Conservation (phyloP, 2,797 vertebrate species). For the Buphagus erythrorhynchus region DNA sequence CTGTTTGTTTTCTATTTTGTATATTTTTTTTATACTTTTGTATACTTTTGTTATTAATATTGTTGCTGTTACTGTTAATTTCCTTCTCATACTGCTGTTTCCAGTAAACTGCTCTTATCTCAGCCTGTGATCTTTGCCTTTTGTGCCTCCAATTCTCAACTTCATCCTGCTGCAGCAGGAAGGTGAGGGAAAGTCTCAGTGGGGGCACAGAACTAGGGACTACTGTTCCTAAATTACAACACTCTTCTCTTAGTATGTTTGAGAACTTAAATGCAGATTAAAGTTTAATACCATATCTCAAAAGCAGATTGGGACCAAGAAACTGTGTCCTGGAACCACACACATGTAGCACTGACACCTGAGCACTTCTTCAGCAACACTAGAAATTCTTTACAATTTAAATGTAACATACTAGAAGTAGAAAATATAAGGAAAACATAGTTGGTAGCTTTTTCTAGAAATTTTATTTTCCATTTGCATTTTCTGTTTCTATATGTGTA, state of each 20-base stretch:
- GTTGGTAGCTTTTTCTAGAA: not conserved
- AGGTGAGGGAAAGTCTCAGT: not conserved
- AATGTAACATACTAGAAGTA: not conserved
- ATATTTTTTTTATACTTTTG: not conserved
- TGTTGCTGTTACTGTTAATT: not conserved
- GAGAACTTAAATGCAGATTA: not conserved
- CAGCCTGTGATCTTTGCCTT: not conserved
- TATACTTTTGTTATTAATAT: not conserved
- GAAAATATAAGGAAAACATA: not conserved
- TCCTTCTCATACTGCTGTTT: not conserved
- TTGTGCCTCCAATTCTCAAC: not conserved
- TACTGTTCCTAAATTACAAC: not conserved
- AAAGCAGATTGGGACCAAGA: not conserved
- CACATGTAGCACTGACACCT: accelerated
- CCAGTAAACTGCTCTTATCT: not conserved
- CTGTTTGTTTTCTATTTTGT: not conserved
- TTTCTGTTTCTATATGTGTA: not conserved
- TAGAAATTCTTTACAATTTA: not conserved
- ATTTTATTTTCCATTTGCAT: not conserved
- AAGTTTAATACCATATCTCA: not conserved
- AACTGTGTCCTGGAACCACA: not conserved
- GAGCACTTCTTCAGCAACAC: not conserved
- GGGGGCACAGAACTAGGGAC: too few relatives aligned
- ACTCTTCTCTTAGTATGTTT: not conserved
- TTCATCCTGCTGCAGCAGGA: not conserved